phyloP scores from a whole-genome alignment of 2,888 invertebrate species.

The Mesochorus sp. region DNA sequence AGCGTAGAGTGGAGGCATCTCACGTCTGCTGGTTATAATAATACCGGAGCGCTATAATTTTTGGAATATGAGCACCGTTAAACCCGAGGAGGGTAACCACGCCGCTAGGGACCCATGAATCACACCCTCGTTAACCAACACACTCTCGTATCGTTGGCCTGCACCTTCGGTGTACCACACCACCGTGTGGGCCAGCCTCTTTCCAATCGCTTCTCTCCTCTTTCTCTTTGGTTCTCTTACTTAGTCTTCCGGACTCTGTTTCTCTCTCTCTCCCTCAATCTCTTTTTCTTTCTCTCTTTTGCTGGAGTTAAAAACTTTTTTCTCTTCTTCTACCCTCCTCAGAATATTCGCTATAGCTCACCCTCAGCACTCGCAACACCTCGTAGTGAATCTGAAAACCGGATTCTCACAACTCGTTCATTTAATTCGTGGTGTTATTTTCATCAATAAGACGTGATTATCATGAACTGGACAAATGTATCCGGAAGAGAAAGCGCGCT shows the following conservation, averaged over 20 bases:
- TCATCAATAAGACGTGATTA: conserved; percentile 20
- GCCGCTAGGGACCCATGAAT: conserved; percentile 78
- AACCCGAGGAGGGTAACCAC: conserved; percentile 68
- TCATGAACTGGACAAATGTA: conserved; percentile 40
- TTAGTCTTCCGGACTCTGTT: conserved; percentile 11
- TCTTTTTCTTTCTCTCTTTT: not conserved
- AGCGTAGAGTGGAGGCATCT: conserved; percentile 37
- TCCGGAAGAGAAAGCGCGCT: conserved; percentile 42
- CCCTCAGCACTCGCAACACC: conserved; percentile 67
- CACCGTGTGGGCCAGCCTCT: conserved; percentile 58
- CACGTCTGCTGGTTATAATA: conserved; percentile 48
- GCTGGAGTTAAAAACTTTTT: not conserved
- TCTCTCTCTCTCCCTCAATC: not conserved
- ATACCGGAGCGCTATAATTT: conserved; percentile 67
- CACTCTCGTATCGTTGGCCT: conserved; percentile 66
- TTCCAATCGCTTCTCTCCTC: conserved; percentile 54
- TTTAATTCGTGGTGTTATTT: conserved; percentile 31
- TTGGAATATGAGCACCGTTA: conserved; percentile 77
- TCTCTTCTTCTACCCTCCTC: conserved; percentile 40
- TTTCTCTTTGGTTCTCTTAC: conserved; percentile 39
- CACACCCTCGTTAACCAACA: conserved; percentile 80
- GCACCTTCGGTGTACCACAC: conserved; percentile 54
- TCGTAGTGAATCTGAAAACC: conserved; percentile 60
- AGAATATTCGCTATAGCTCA: conserved; percentile 60
- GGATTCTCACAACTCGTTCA: conserved; percentile 18